Percentiles rank a stretch among this genome's conserved stretches.
Conservation (phyloP, 1,140 invertebrate species). For the Aphaenogaster rudis region DNA sequence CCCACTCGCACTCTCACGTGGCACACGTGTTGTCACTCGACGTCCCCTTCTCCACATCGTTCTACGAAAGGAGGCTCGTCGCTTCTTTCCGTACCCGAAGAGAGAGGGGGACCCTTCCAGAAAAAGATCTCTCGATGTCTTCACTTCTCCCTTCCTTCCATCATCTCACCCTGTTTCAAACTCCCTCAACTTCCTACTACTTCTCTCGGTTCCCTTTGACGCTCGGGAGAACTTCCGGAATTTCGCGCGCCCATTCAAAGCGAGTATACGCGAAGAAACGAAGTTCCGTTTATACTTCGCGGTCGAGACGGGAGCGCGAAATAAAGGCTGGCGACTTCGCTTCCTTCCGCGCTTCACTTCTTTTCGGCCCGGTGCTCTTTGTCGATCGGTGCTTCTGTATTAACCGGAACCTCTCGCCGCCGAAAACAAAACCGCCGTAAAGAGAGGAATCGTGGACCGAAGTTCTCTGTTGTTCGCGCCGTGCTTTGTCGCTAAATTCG, state of each 20-base stretch:
- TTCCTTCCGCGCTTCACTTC: conserved; percentile 65
- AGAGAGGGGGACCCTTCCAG: background rate
- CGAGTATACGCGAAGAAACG: conserved; percentile 22
- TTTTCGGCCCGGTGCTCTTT: conserved; percentile 17
- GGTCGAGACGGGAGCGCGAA: conserved; percentile 41
- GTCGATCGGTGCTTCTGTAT: conserved; percentile 43
- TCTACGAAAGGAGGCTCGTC: conserved; percentile 41
- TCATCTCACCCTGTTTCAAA: background rate
- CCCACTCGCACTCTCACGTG: conserved; percentile 63
- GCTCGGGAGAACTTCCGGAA: conserved; percentile 51
- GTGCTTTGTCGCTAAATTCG: conserved; percentile 45
- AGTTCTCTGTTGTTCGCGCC: conserved; percentile 46
- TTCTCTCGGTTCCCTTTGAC: conserved; percentile 43
- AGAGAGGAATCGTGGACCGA: conserved; percentile 45
- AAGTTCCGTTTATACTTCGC: conserved; percentile 51
- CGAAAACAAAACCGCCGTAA: conserved; percentile 40
- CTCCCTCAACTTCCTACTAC: conserved; percentile 50
- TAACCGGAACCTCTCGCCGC: conserved; percentile 56
- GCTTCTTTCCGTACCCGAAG: background rate
- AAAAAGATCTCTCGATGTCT: conserved; percentile 62
- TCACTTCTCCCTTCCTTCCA: background rate
- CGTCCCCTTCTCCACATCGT: conserved; percentile 8
- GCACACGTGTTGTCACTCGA: conserved; percentile 65
- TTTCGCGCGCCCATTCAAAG: conserved; percentile 41
- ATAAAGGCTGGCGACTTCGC: conserved; percentile 50